Evolutionary conservation across 2,797 vertebrate genomes (phyloP).

Genomic region (Pelodytes ibericus): DNA sequence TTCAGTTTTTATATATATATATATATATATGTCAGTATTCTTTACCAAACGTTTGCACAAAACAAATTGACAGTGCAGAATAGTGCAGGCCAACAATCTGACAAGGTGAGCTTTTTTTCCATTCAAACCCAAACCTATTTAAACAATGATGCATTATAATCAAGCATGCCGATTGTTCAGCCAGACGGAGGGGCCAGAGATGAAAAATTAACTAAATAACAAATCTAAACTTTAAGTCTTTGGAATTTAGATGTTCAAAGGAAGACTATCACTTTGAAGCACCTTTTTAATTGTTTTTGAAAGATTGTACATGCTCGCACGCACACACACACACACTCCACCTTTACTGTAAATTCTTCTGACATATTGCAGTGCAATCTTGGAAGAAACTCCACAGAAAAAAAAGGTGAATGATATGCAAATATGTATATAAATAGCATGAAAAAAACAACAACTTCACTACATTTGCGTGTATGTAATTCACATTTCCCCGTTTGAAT

Average conservation of each 20-base stretch:
- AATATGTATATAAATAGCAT: slow-evolving; percentile 73
- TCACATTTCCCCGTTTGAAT: slow-evolving; percentile 54
- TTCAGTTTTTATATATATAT: too few relatives aligned
- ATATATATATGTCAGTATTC: slow-evolving; percentile 64
- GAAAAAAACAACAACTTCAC: slow-evolving; percentile 66
- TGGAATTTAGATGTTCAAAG: background rate
- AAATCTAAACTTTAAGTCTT: background rate
- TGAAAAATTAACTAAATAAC: too few relatives aligned
- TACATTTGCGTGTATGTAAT: slow-evolving; percentile 67
- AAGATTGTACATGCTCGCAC: too few relatives aligned
- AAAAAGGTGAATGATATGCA: slow-evolving; percentile 72
- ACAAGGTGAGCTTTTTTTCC: background rate
- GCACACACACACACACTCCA: slow-evolving; percentile 32
- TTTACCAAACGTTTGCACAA: slow-evolving; percentile 66
- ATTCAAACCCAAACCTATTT: background rate
- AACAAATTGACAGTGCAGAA: slow-evolving; percentile 53
- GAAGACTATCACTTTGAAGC: slow-evolving; percentile 13
- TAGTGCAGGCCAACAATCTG: background rate
- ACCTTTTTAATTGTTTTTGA: slow-evolving; percentile 31
- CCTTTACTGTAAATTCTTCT: slow-evolving; percentile 14
- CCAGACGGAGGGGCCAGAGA: background rate
- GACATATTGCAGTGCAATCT: slow-evolving; percentile 41
- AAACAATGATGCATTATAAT: background rate
- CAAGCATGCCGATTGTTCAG: background rate
- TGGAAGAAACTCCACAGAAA: slow-evolving; percentile 62